Base-by-base conservation (phyloP, 2,113 vertebrate species). In the Microtus montanus region DNA sequence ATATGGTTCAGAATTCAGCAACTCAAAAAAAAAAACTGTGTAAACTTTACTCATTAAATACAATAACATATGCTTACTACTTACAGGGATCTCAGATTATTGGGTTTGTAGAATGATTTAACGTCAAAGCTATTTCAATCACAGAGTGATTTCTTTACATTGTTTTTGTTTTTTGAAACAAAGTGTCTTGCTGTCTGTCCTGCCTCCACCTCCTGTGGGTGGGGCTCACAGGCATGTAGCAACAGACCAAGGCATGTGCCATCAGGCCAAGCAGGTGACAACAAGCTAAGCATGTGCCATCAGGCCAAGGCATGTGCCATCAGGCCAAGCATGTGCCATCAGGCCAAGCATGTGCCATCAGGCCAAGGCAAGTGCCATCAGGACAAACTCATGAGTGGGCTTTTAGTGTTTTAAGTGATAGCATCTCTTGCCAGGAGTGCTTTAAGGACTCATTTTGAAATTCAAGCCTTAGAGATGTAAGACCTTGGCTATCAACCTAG, bases 371-470 rank as follows among this genome's bases (percentile, higher is more conserved):
- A 5, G 54, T 58, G 54, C 54, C 17, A 58, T 58, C 54, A 3
- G 22, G 70, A 19, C 41, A 66, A 15, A 41, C 10, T 75, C 54
- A 64, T 63, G 77, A 95, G 88, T 75, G 52, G 17, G 35, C 58
- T 87, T 87, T 93, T 79, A 86, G 24, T 71, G 63, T 87, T 83
- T 92, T 84, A 83, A 78, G 49, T 87, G 38, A 84, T 64, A 93
- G 35, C 24, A 52, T 87, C 70, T 83, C 58, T 86, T 93, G 82
- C 68, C 71, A 86, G 49, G 24, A 71, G 35, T 52, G 58, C 71
- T 93, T 77, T 54, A 88, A 91, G 61, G 66, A 92, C 33, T 84
- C 71, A 70, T 85, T 92, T 66, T 97, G 79, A 86, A 93, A 92
- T 90, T 70, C 4, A 92, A 58, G 77, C 15, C 41, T 90, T 71